These are phyloP conservation scores for Sarotherodon lohbergeri DNA, from an alignment of 2,113 vertebrate genomes.

Conservation along the genomic window DNA sequence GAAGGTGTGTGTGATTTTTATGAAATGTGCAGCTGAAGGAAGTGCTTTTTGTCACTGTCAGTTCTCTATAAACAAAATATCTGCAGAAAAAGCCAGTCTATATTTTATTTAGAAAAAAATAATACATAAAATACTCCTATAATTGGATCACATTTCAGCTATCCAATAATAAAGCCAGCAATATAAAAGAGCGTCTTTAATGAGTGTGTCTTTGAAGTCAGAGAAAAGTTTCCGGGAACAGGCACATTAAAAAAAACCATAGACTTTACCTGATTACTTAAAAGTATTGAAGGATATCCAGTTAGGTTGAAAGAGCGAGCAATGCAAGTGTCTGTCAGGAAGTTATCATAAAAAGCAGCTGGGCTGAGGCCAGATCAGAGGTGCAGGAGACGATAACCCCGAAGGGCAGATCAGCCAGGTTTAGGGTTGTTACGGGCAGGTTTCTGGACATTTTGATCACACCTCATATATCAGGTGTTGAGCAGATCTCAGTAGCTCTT, in stretches of 20 bases:
- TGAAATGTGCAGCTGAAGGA: background rate
- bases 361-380: background rate
- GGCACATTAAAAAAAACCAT: background rate
- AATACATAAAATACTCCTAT: background rate
- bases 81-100: background rate
- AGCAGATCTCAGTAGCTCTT: background rate
- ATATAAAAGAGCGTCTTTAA: background rate
- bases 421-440: background rate
- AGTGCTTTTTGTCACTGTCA: background rate
- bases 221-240: background rate
- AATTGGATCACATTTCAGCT: background rate
- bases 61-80: background rate
- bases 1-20: background rate
- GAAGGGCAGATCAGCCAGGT: background rate
- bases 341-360: background rate
- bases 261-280: background rate
- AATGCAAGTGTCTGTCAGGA: background rate
- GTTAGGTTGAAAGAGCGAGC: background rate
- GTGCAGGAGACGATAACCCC: background rate
- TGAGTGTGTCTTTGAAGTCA: background rate
- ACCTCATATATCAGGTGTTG: background rate
- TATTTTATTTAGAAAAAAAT: background rate
- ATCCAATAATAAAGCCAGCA: background rate
- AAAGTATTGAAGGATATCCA: background rate
- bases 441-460: background rate